Conservation (phyloP, 92 coral and sea anemone species). For the Ricordea florida region DNA sequence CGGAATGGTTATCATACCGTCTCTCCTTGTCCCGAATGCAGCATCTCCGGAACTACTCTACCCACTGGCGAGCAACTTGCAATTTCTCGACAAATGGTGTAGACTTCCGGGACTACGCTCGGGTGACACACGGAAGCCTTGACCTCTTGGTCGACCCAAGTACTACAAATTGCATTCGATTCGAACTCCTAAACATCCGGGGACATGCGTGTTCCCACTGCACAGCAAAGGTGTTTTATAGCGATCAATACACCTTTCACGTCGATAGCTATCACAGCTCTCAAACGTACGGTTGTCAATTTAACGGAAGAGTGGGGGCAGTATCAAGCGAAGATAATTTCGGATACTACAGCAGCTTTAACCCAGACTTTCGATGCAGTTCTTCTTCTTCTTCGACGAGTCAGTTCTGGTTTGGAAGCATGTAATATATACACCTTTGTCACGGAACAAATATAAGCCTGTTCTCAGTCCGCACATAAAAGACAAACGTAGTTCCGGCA, state of each 20-base stretch:
- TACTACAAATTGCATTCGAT: conserved; percentile 1
- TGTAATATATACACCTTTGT: too few relatives aligned
- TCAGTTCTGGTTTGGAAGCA: conserved; percentile 45
- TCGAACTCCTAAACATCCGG: conserved; percentile 22
- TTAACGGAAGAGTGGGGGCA: conserved; percentile 13
- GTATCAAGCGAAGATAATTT: background rate
- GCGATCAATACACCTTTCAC: background rate
- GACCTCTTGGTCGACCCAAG: conserved; percentile 18
- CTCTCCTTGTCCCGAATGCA: conserved; percentile 30
- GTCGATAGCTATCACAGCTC: background rate
- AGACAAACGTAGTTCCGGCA: too few relatives aligned
- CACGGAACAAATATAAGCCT: too few relatives aligned
- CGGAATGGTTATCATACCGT: conserved; percentile 43
- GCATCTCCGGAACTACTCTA: conserved; percentile 8
- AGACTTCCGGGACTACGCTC: conserved; percentile 30
- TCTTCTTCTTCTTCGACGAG: conserved; percentile 20
- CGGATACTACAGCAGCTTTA: conserved; percentile 11
- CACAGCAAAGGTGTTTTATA: conserved; percentile 23
- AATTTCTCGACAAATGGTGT: conserved; percentile 20
- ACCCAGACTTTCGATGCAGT: conserved; percentile 39
- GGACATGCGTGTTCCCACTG: conserved; percentile 19
- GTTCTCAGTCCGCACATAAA: too few relatives aligned
- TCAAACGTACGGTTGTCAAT: background rate
- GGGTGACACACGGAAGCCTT: conserved; percentile 15
- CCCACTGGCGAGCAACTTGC: conserved; percentile 55